A percentile compares a stretch with the other conserved stretches of the same genome.
Evolutionary conservation across 1,140 invertebrate species (phyloP).

Genomic region (Cyrtorhinus lividipennis): DNA sequence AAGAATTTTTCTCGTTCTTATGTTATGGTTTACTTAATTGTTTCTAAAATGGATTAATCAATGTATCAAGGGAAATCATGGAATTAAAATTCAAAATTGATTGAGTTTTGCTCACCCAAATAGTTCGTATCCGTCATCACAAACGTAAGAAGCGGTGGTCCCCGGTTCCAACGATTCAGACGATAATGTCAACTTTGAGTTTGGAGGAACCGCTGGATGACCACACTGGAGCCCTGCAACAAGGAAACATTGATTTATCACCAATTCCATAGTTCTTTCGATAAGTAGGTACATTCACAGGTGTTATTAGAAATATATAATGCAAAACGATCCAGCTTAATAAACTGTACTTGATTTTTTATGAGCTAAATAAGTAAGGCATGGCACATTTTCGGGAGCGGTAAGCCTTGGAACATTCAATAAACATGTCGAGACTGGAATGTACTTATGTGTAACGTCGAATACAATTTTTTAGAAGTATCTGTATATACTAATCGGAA

Average conservation of each 20-base stretch:
- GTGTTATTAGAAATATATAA: background rate
- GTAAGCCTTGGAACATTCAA: background rate
- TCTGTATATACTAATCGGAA: too few relatives aligned
- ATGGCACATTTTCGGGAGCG: background rate
- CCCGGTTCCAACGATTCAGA: constrained; percentile 35
- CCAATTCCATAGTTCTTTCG: background rate
- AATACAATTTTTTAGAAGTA: too few relatives aligned
- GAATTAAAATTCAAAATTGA: too few relatives aligned
- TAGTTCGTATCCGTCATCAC: constrained; percentile 65
- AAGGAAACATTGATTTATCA: background rate
- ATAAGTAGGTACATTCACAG: background rate
- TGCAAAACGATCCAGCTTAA: background rate
- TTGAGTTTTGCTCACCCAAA: constrained; percentile 41
- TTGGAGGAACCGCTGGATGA: constrained; percentile 66
- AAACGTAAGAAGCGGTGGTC: constrained; percentile 57
- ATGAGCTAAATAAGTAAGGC: background rate
- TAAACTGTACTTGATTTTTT: background rate
- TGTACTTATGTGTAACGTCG: too few relatives aligned
- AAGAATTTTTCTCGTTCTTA: background rate
- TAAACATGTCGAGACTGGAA: too few relatives aligned
- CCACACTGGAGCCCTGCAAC: constrained; percentile 45
- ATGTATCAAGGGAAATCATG: background rate
- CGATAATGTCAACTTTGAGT: constrained; percentile 48
- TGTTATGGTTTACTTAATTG: background rate
- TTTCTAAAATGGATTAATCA: background rate